Conservation (phyloP, 1,140 invertebrate species). For the fruit fly (Drosophila melanogaster) region Release_6_plus_ISO1_MT NT_033777.3:24770501-24771000, state of each 20-base stretch:
- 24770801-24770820: conserved; percentile 38
- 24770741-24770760: conserved; percentile 12
- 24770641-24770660: conserved; percentile 37
- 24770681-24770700: conserved; percentile 36
- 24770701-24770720: conserved; percentile 57
- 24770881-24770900: conserved; percentile 65
- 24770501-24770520: conserved; percentile 41
- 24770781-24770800: conserved; percentile 11
- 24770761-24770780: conserved; percentile 40
- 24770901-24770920: conserved; percentile 71
- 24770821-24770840: conserved; percentile 69
- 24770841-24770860: conserved; percentile 54
- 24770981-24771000: conserved; percentile 15
- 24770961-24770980: conserved; percentile 65
- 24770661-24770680: conserved; percentile 41
- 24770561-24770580: conserved; percentile 32
- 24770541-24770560: conserved; percentile 12
- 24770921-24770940: conserved; percentile 53
- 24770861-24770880: conserved; percentile 59
- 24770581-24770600: conserved; percentile 37
- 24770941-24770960: conserved; percentile 27
- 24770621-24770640: conserved; percentile 55
- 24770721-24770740: conserved; percentile 52
- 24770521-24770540: conserved; percentile 53
- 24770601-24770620: conserved; percentile 56